phyloP scores from a whole-genome alignment of 1,140 invertebrate genomes.

The Bicyclus anynana region DNA sequence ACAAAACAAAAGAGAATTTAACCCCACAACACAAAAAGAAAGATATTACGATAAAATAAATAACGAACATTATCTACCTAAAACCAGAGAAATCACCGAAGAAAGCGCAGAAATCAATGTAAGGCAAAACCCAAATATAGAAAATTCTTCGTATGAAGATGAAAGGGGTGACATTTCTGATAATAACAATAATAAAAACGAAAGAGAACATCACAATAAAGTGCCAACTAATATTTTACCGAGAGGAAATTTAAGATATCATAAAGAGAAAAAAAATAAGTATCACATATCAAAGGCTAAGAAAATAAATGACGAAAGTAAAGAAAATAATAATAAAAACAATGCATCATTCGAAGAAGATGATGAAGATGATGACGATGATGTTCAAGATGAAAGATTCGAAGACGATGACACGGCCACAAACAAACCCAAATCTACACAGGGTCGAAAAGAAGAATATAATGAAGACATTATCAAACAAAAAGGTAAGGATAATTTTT shows the following conservation, averaged over 20 bases:
- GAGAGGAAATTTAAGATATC: background rate
- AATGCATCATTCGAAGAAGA: slow-evolving; percentile 7
- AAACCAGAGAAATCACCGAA: background rate
- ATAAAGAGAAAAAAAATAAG: slow-evolving; percentile 1
- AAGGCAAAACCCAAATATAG: background rate
- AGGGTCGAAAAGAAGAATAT: background rate
- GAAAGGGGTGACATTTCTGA: background rate
- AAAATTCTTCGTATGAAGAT: background rate
- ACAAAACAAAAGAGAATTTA: background rate
- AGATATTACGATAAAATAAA: background rate
- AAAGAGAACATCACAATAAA: background rate
- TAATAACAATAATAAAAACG: background rate
- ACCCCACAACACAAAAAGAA: background rate
- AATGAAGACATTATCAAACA: background rate
- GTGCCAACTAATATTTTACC: background rate
- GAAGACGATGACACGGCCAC: background rate
- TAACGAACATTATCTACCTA: background rate
- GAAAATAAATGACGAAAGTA: background rate
- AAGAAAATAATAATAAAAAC: slow-evolving; percentile 14
- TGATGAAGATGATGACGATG: background rate
- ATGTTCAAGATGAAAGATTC: background rate
- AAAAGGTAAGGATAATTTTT: background rate
- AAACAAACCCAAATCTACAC: background rate
- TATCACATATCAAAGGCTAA: background rate
- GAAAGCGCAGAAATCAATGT: slow-evolving; percentile 2